Evolutionary conservation across 2,113 vertebrate species (phyloP), one percentile per base, ranked within the genome.

Genomic region (Cephalopterus ornatus): DNA sequence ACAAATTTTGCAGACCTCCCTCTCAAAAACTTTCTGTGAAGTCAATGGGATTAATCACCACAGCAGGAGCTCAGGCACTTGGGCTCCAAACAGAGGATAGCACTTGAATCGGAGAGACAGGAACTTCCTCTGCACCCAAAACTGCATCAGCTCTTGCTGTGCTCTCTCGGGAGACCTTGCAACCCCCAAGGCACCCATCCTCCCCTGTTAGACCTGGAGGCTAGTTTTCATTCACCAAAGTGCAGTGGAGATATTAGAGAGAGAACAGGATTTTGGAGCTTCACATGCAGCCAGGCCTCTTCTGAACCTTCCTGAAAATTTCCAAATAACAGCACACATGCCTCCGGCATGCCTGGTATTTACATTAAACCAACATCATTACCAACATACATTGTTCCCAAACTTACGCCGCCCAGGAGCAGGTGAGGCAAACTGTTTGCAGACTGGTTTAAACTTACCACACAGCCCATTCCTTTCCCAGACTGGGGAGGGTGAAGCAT

Each of bases 391-490:
- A 52, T 4, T 55, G 92, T 76, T 93, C 85, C 94, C 89, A 89
- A 89, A 85, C 50, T 75, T 28, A 17, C 72, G 61, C 85, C 83
- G 74, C 89, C 95, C 88, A 85, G 75, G 71, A 98, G 76, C 86
- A 97, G 95, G 83, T 97, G 92, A 97, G 92, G 91, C 89, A 89
- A 96, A 89, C 46, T 93, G 84, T 89, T 87, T 94, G 88, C 89
- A 97, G 90, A 71, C 88, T 95, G 86, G 85, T 93, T 92, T 96
- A 88, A 95, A 87, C 93, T 97, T 56, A 95, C 92, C 95, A 88
- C 79, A 62, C 90, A 93, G 94, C 78, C 39, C 41, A 88, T 93
- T 96, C 85, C 94, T 97, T 96, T 97, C 95, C 88, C 89, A 96
- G 95, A 90, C 87, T 86, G 76, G 78, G 92, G 55, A 92, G 85